Percentiles rank a stretch among this genome's conserved stretches.
Evolutionary conservation across 2,113 vertebrate species (phyloP).

Genomic region (Passer domesticus): DNA sequence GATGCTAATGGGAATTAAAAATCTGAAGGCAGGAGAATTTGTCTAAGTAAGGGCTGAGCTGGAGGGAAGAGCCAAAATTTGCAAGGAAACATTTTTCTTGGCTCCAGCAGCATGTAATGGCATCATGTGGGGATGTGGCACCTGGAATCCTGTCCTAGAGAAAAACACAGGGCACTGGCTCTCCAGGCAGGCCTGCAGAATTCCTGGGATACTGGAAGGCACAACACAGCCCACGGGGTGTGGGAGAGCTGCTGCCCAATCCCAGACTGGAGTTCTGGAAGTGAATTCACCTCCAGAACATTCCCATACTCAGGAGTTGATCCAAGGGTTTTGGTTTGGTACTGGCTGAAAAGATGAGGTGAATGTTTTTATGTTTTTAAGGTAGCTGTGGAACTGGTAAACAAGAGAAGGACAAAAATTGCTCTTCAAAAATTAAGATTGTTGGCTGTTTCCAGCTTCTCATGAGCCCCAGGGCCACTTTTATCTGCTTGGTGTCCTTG

Average conservation of each 20-base stretch:
- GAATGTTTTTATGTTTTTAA: not conserved
- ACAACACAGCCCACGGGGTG: rapidly evolving
- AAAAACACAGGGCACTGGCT: not conserved
- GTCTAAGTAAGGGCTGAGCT: not conserved
- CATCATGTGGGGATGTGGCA: conserved; percentile 7
- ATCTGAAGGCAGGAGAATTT: conserved; percentile 1
- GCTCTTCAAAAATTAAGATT: not conserved
- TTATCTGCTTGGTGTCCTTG: not conserved
- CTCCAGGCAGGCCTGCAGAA: not conserved
- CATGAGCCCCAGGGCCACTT: not conserved
- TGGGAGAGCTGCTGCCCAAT: not conserved
- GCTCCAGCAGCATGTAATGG: not conserved
- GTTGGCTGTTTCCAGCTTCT: not conserved
- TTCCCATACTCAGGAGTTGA: not conserved
- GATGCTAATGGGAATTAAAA: conserved; percentile 31
- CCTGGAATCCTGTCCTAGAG: not conserved
- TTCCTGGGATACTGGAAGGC: not conserved
- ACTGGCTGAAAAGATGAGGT: not conserved
- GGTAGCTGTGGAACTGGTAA: not conserved
- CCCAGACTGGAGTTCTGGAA: not conserved
- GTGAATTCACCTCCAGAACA: not conserved
- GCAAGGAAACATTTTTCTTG: conserved; percentile 49
- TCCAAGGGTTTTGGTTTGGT: not conserved
- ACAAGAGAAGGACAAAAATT: not conserved
- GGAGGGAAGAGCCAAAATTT: conserved; percentile 26